phyloP scores from a whole-genome alignment of 2,797 vertebrate species.

The Bradypus variegatus region DNA sequence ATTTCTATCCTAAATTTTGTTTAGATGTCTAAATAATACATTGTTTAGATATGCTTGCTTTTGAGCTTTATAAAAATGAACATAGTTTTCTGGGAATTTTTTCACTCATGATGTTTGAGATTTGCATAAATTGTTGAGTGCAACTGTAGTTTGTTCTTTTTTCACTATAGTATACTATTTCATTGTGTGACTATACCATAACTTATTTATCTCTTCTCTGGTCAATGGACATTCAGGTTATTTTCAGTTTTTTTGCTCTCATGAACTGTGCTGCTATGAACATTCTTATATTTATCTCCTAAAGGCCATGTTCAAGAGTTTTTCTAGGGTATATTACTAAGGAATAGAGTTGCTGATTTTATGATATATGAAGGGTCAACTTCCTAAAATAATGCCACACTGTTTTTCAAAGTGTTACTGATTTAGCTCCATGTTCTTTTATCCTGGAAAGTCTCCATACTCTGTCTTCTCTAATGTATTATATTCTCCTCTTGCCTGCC shows the following conservation, averaged over 20 bases:
- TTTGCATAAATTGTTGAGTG: not conserved
- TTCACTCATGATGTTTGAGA: not conserved
- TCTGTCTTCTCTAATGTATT: slow-evolving; percentile 7
- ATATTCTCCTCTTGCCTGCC: not conserved
- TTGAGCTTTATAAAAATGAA: not conserved
- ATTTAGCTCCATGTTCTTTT: not conserved
- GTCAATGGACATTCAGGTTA: not conserved
- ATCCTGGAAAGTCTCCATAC: not conserved
- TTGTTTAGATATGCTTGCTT: slow-evolving; percentile 1
- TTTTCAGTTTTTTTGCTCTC: not conserved
- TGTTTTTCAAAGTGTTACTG: not conserved
- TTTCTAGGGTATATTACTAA: not conserved
- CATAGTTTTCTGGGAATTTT: not conserved
- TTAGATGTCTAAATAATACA: not conserved
- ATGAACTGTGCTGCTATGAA: not conserved
- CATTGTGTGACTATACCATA: not conserved
- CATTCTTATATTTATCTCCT: not conserved
- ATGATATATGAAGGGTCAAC: not conserved
- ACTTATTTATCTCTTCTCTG: not conserved
- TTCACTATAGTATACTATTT: not conserved
- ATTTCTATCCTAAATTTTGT: not conserved
- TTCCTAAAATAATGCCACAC: not conserved
- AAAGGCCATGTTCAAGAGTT: not conserved
- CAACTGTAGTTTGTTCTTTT: not conserved
- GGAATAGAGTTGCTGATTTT: not conserved